These are phyloP conservation scores for Oedothorax gibbosus DNA, from an alignment of 1,140 invertebrate species.

Conservation along the genomic window DNA sequence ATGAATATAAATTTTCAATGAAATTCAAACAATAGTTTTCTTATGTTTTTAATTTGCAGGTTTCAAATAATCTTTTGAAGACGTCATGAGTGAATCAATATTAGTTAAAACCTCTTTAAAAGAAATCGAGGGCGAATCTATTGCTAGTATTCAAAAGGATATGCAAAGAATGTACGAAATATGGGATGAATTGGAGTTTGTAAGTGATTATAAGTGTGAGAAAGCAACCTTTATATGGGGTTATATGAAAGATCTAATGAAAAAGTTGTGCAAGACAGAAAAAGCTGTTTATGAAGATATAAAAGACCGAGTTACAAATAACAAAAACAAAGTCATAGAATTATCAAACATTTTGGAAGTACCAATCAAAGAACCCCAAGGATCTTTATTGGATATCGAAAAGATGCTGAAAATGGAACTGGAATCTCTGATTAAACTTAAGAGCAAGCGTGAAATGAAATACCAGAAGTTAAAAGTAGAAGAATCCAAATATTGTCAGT, in stretches of 20 bases:
- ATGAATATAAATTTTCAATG: too few relatives aligned
- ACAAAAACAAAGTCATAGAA: constrained; percentile 14
- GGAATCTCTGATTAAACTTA: constrained; percentile 19
- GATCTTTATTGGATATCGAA: constrained; percentile 29
- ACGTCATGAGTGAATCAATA: background rate
- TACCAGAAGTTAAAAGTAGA: constrained; percentile 14
- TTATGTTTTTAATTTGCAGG: too few relatives aligned
- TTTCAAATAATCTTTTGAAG: too few relatives aligned
- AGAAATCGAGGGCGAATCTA: too few relatives aligned
- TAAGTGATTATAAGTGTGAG: constrained; percentile 9
- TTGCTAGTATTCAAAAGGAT: background rate
- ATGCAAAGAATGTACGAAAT: constrained; percentile 12
- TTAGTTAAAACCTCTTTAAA: too few relatives aligned
- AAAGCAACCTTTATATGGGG: constrained; percentile 14
- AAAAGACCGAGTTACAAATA: background rate
- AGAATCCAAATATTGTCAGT: constrained; percentile 33
- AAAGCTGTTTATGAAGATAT: constrained; percentile 14
- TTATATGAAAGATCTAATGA: constrained; percentile 7
- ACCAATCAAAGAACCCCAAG: background rate
- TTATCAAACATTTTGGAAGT: constrained; percentile 5
- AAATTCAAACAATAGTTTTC: too few relatives aligned
- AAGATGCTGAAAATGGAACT: background rate
- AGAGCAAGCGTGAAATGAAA: constrained; percentile 3
- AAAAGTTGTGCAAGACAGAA: too few relatives aligned
- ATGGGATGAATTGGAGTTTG: constrained; percentile 41